Evolutionary conservation across 2,888 invertebrate genomes (phyloP), one percentile per base, ranked within the genome.

Genomic region (Caenorhabditis zanzibari): DNA sequence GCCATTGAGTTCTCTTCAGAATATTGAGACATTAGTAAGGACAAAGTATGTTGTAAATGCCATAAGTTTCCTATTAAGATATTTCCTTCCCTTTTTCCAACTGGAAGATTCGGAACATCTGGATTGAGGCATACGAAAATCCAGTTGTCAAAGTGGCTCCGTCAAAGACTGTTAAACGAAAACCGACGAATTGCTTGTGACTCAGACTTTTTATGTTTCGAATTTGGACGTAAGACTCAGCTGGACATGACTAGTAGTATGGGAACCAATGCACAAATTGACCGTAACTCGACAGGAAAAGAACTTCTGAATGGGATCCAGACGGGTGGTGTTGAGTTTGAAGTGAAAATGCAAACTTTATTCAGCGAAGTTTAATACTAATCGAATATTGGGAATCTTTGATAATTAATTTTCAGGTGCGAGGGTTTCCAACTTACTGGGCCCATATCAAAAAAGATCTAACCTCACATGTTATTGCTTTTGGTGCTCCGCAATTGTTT

Each of bases 401-500:
- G 16, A 4, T 4, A 47, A n/a, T 22, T 3, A 52, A 10, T 16
- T 52, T 52, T 52, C 6, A 52, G 52, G 52, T 52, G 19, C 52
- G 52, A 6, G 56, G 56, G 3, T 56, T 56, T 28, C 56, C 56
- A 28, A 28, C 28, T 2, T 56, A 56, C 19, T 56, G 56, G 56
- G 2, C 28, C 22, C 5, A 28, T 14, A 16, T 56, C 6, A 56
- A 56, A 28, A 56, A 56, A 22, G 63, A 63, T 4, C 61, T 79
- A 1, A 28, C 59, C 14, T 38, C 79, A 2, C 69, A 79, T 49
- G 59, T 71, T 19, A 35, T 59, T 9, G 22, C n/a, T 2, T 79
- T 71, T 24, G 79, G 79, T 0, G 22, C 71, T 16, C 79, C 79
- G 16, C 35, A 38, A 1, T 59, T 28, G 56, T 56, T 22, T 28